A percentile compares a stretch with the other conserved stretches of the same genome.
Evolutionary conservation across 2,888 invertebrate genomes (phyloP).

Genomic region (Mystacides longicornis): DNA sequence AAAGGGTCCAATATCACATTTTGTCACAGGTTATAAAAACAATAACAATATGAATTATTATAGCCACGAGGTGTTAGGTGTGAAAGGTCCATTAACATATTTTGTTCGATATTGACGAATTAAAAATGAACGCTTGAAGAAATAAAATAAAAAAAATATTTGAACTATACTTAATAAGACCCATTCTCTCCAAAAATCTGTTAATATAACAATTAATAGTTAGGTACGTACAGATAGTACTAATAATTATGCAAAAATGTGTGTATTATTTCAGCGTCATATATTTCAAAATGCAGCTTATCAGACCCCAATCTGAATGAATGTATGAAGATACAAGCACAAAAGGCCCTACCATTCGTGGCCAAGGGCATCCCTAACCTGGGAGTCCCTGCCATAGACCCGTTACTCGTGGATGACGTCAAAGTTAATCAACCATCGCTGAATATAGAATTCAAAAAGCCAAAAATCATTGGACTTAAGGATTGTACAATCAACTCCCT

Average conservation of each 20-base stretch:
- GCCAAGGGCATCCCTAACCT: conserved; percentile 17
- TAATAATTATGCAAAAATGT: neutral
- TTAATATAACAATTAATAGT: too few relatives aligned
- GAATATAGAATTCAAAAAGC: conserved; percentile 13
- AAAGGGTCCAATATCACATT: too few relatives aligned
- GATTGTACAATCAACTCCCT: conserved; percentile 17
- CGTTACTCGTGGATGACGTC: conserved; percentile 15
- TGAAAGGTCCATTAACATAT: too few relatives aligned
- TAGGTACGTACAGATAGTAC: too few relatives aligned
- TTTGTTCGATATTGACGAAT: too few relatives aligned
- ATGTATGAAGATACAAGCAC: conserved; percentile 14
- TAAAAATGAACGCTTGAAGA: too few relatives aligned
- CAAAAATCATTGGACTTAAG: conserved; percentile 19
- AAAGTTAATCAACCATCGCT: conserved; percentile 17
- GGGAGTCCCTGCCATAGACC: conserved; percentile 18
- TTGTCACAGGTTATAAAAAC: too few relatives aligned
- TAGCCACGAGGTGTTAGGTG: too few relatives aligned
- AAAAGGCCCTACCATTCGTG: conserved; percentile 13
- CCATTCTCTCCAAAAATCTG: too few relatives aligned
- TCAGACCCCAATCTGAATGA: conserved; percentile 9
- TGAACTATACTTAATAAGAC: too few relatives aligned
- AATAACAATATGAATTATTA: too few relatives aligned
- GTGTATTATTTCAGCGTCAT: conserved; percentile 17
- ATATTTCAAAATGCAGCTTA: conserved; percentile 16
- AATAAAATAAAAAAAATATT: too few relatives aligned